Conservation (phyloP, 2,888 invertebrate genomes). For the Megamerina dolium region DNA sequence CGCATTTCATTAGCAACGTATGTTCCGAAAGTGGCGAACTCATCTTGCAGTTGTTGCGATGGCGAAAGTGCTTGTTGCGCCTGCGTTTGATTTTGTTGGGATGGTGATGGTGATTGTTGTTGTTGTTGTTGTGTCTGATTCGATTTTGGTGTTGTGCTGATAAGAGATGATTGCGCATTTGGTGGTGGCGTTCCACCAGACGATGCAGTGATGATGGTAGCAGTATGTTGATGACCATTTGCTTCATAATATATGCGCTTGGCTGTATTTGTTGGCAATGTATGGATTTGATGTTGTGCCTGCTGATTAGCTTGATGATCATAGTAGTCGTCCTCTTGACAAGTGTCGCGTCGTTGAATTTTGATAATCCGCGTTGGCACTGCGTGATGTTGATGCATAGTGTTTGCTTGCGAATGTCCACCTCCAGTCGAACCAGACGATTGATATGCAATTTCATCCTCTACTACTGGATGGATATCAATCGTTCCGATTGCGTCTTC, state of each 20-base stretch:
- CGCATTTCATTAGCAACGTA: constrained; percentile 58
- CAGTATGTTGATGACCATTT: constrained; percentile 27
- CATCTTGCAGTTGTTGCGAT: constrained; percentile 46
- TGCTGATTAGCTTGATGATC: constrained; percentile 28
- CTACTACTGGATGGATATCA: constrained; percentile 38
- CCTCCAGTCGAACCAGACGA: constrained; percentile 12
- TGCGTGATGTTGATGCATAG: constrained; percentile 22
- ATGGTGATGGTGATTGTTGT: constrained; percentile 3
- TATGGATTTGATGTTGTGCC: constrained; percentile 18
- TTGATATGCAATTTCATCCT: constrained; percentile 41
- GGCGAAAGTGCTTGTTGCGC: too few species aligned
- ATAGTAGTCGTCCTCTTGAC: constrained; percentile 36
- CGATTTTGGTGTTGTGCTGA: constrained; percentile 13
- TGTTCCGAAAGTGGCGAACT: constrained; percentile 57
- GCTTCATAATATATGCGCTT: constrained; percentile 38
- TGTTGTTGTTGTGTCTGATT: constrained; percentile 20
- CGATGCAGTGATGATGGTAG: constrained; percentile 30
- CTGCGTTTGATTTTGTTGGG: too few species aligned
- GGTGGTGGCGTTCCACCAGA: constrained; percentile 14
- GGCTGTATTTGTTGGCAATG: constrained; percentile 5
- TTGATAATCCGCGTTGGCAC: constrained; percentile 41
- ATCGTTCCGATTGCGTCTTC: constrained; percentile 35
- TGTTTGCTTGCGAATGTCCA: constrained; percentile 16
- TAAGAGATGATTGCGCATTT: constrained; percentile 13
- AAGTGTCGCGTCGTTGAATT: constrained; percentile 40